phyloP scores from a whole-genome alignment of 2,797 vertebrate genomes.

The Thripadectes ignobilis region DNA sequence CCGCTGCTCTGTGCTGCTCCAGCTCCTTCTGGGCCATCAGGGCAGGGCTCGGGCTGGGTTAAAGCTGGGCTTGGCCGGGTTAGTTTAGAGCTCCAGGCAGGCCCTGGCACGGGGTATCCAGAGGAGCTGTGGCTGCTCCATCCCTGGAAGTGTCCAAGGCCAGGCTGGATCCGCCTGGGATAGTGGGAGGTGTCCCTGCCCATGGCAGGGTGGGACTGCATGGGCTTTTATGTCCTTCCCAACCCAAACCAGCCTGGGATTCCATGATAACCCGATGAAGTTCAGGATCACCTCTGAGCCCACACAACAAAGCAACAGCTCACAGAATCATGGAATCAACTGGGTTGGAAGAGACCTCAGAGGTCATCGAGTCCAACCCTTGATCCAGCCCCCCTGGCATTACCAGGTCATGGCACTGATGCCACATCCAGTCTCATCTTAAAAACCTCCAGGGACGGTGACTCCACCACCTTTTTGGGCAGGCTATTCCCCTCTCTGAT shows the following conservation, averaged over 20 bases:
- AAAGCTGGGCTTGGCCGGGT: not conserved
- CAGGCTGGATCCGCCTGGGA: not conserved
- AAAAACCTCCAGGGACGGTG: too few species aligned
- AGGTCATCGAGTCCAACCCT: too few species aligned
- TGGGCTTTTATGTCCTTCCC: not conserved
- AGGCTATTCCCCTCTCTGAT: too few species aligned
- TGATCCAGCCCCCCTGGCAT: too few species aligned
- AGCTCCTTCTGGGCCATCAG: not conserved
- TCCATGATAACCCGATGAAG: rapidly evolving
- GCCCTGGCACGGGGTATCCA: not conserved
- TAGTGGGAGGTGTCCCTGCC: not conserved
- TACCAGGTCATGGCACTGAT: too few species aligned
- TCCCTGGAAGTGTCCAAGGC: not conserved
- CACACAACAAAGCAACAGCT: rapidly evolving
- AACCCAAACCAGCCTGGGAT: not conserved
- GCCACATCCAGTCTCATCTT: too few species aligned
- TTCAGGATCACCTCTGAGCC: not conserved
- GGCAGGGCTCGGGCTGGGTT: not conserved
- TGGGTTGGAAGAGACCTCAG: too few species aligned
- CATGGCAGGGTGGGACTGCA: rapidly evolving
- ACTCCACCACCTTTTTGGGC: too few species aligned
- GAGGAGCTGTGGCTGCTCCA: not conserved
- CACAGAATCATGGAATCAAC: too few species aligned
- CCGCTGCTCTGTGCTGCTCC: not conserved
- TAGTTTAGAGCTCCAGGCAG: not conserved